Evolutionary conservation across 2,888 invertebrate genomes (phyloP), one percentile per base, ranked within the genome.

Genomic region (Amphipyra tragopoginis): DNA sequence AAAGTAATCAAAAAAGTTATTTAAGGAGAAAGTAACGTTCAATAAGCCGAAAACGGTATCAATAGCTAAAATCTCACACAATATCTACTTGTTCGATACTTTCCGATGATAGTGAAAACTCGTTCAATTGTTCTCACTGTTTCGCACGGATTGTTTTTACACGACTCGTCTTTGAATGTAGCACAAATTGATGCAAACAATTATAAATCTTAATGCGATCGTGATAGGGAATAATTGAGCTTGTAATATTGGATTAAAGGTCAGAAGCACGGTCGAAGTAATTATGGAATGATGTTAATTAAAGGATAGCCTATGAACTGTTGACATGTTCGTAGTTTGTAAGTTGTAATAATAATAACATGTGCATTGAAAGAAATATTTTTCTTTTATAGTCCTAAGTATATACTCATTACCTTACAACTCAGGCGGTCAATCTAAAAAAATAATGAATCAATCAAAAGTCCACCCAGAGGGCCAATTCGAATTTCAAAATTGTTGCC

Each of bases 61-160:
- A 52, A 57, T 48, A 29, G 51, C 33, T 53, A 42, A 36, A 61
- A 59, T 66, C 63, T 61, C 55, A 63, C 42, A 74, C 65, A 53
- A 73, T 68, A 56, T 29, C 29, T 29, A 7, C 70, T 75, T 61
- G 66, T 62, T 49, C 57, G 50, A 78, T 70, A 56, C 40, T 65
- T 66, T 65, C 62, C 56, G 49, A 66, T 76, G 83, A 83, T 80
- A 81, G 83, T 78, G 82, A 84, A 86, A 86, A 75, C 79, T 72
- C 67, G 58, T 59, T 71, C 54, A 58, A 76, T 81, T 77, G 79
- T 86, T 86, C 83, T 71, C 78, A 57, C 72, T 68, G 74, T 76
- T 83, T 79, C 83, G 79, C 74, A 62, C 57, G 74, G 53, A 66
- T 49, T 56, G 44, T 58, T 59, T 49, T 34, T 50, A 55, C 54